A percentile compares a stretch with the other conserved stretches of the same genome.
Conservation (phyloP, 2,888 invertebrate genomes). For the Agriotes lineatus region DNA sequence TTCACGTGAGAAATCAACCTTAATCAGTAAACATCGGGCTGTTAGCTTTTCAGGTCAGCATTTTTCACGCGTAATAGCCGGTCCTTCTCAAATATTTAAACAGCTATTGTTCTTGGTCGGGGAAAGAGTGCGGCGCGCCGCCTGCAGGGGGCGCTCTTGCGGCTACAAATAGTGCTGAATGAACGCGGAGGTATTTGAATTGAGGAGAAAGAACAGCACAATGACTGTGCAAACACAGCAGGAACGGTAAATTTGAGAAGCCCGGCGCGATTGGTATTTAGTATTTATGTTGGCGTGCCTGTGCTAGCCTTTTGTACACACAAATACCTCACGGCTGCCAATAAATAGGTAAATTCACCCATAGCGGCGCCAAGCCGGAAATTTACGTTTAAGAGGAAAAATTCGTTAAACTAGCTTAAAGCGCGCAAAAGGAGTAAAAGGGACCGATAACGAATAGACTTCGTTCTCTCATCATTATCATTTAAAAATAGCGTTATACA, state of each 20-base stretch:
- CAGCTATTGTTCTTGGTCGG: constrained; percentile 37
- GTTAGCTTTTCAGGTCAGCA: constrained; percentile 42
- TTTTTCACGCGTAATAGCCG: constrained; percentile 37
- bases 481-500: no score
- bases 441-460: no score
- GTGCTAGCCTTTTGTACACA: not conserved
- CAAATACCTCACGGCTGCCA: not conserved
- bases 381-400: no score
- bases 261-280: not conserved
- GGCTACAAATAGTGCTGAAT: constrained; percentile 29
- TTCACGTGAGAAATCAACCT: constrained; percentile 42
- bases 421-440: no score
- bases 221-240: constrained; percentile 20
- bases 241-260: constrained; percentile 6
- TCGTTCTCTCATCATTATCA: no score
- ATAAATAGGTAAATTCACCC: no score
- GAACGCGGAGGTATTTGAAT: constrained; percentile 29
- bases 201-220: constrained; percentile 24
- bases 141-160: not conserved
- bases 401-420: no score
- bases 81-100: constrained; percentile 46
- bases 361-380: no score
- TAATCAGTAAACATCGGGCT: constrained; percentile 38
- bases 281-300: constrained; percentile 3
- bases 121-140: not conserved